Base-by-base conservation (phyloP, 2,888 invertebrate species). In the Chrysolina oricalcia region DNA sequence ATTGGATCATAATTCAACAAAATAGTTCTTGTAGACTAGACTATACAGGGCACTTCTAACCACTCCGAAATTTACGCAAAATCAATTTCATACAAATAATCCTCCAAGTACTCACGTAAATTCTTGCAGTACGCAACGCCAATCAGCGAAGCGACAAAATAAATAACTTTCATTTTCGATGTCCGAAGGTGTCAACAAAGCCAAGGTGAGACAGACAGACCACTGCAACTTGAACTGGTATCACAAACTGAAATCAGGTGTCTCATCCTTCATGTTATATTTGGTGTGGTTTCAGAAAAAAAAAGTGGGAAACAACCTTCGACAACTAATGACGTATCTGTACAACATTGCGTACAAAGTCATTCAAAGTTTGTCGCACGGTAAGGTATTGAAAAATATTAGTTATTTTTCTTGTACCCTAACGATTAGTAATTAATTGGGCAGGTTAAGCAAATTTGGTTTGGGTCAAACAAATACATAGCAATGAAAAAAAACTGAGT, bases 21-120 rank as follows among this genome's bases (percentile, higher is more conserved):
- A n/a, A n/a, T n/a, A n/a, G n/a, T n/a, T 46, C 2, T 46, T 15
- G 46, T 46, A n/a, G n/a, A n/a, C 15, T 15, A 15, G 15, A 46
- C 8, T 35, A 35, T 35, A 35, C 27, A 35, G 35, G 3, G 0
- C 8, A 35, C 35, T 35, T 35, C 35, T 8, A 8, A 8, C 35
- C 35, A 35, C 8, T 35, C 35, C 0, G 8, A 35, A 35, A 35
- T 35, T 35, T 35, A 6, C 0, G 4, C 35, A 35, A 8, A 8
- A 35, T 6, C 8, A 35, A 35, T 35, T 35, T 8, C 4, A 35
- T 8, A 8, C 3, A 3, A 11, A n/a, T 4, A 2, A 15, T 40
- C 15, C 27, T 15, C 6, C 13, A 19, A 64, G 21, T 41, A 70
- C 70, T 70, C 19, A 70, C 70, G 70, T 48, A 70, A 70, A n/a